A percentile compares a stretch with the other conserved stretches of the same genome.
These are phyloP conservation scores for Pseudorhombus dupliciocellatus DNA, from an alignment of 2,113 vertebrate genomes.

Conservation along the genomic window DNA sequence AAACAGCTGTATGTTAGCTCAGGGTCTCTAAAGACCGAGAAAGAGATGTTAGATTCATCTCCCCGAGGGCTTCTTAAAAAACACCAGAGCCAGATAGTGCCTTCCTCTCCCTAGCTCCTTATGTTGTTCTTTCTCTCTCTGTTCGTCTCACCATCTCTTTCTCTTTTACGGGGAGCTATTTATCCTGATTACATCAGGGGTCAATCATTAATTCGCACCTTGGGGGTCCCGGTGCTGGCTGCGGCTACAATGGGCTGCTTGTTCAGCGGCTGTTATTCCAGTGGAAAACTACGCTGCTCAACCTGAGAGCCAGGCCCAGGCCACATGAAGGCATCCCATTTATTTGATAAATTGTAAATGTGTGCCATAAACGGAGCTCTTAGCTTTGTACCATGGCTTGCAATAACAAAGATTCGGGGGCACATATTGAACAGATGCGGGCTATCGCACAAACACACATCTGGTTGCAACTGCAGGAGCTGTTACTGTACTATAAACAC, in stretches of 20 bases:
- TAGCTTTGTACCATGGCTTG: conserved; percentile 72
- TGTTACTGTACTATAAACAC: conserved; percentile 63
- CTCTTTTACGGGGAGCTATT: conserved; percentile 83
- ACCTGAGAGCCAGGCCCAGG: conserved; percentile 63
- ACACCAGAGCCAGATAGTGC: conserved; percentile 75
- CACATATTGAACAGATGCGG: conserved; percentile 56
- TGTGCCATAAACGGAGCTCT: conserved; percentile 67
- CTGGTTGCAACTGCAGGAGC: conserved; percentile 70
- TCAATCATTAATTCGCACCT: conserved; percentile 88
- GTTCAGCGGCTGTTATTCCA: conserved; percentile 84
- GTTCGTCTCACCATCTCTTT: conserved; percentile 73
- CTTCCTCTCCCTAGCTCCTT: conserved; percentile 72
- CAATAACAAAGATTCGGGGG: conserved; percentile 71
- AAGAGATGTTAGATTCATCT: conserved; percentile 74
- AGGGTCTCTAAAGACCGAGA: conserved; percentile 58
- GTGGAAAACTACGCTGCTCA: conserved; percentile 80
- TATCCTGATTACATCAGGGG: conserved; percentile 86
- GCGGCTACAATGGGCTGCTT: conserved; percentile 82
- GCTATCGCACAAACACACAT: conserved; percentile 69
- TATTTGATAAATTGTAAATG: conserved; percentile 85
- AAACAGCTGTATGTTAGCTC: conserved; percentile 72
- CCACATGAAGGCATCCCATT: conserved; percentile 81
- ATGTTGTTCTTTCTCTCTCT: conserved; percentile 76
- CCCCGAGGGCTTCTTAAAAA: conserved; percentile 73
- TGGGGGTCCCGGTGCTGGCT: conserved; percentile 80